Percentiles rank a stretch among this genome's conserved stretches.
phyloP scores from a whole-genome alignment of 2,888 invertebrate species.

The Spisula subtruncata region DNA sequence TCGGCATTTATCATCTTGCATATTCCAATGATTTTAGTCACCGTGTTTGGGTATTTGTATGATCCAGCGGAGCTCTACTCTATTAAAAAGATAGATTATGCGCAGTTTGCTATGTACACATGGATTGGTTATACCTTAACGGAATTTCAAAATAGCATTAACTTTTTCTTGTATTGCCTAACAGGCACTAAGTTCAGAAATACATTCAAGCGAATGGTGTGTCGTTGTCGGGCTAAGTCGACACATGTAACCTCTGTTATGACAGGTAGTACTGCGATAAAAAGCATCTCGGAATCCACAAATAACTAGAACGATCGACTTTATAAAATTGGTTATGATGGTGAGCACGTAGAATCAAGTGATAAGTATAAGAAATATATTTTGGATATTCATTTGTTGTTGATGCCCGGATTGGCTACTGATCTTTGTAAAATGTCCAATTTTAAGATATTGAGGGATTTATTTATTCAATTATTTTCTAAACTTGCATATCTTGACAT shows the following conservation, averaged over 20 bases:
- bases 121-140: neutral
- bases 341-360: neutral
- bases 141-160: constrained; percentile 15
- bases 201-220: neutral
- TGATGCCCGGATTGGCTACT: too few species aligned
- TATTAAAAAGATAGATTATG: neutral
- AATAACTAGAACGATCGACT: neutral
- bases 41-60: neutral
- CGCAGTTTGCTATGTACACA: neutral
- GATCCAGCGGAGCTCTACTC: neutral
- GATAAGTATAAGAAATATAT: too few species aligned
- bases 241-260: neutral
- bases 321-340: neutral
- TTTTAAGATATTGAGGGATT: too few species aligned
- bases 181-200: neutral
- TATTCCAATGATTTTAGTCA: constrained; percentile 20
- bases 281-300: neutral
- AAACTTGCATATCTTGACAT: too few species aligned
- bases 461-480: too few species aligned
- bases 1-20: constrained; percentile 36
- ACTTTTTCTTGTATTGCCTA: constrained; percentile 12
- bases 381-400: too few species aligned
- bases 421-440: too few species aligned
- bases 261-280: neutral
- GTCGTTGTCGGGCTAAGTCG: neutral